phyloP scores from a whole-genome alignment of 2,888 invertebrate species.

The Timema cristinae region DNA sequence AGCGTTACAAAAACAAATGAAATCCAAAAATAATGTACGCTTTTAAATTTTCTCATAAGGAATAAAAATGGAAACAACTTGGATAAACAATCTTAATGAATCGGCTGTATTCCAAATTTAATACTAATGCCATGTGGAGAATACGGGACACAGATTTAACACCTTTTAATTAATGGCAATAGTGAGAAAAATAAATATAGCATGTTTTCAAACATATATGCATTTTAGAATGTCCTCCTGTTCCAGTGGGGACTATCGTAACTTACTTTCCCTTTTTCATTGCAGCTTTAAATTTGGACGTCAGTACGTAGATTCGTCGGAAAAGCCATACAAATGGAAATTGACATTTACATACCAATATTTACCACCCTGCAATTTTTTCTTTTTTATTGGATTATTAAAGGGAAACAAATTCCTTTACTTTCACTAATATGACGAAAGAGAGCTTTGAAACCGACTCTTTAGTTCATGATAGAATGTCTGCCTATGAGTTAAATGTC shows the following conservation, averaged over 20 bases:
- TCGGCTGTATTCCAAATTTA: no score
- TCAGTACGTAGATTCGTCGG: constrained; percentile 49
- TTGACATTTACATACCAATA: constrained; percentile 57
- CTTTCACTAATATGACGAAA: no score
- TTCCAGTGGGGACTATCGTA: constrained; percentile 55
- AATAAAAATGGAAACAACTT: no score
- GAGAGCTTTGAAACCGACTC: background rate
- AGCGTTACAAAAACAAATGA: no score
- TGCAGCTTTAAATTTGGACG: constrained; percentile 55
- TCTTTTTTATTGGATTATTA: constrained; percentile 63
- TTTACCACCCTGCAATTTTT: constrained; percentile 61
- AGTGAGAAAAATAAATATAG: no score
- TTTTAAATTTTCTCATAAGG: no score
- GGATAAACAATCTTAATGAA: no score
- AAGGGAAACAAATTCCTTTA: constrained; percentile 46
- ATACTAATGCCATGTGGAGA: no score
- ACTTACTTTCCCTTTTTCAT: constrained; percentile 59
- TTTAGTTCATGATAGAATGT: background rate
- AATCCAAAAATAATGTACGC: no score
- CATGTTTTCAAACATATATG: constrained; percentile 10
- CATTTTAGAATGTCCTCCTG: background rate
- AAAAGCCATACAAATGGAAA: constrained; percentile 48
- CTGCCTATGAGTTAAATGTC: background rate
- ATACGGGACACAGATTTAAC: no score
- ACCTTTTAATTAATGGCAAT: no score